Conservation (phyloP, 2,113 vertebrate species). For the Carassius gibelio region DNA sequence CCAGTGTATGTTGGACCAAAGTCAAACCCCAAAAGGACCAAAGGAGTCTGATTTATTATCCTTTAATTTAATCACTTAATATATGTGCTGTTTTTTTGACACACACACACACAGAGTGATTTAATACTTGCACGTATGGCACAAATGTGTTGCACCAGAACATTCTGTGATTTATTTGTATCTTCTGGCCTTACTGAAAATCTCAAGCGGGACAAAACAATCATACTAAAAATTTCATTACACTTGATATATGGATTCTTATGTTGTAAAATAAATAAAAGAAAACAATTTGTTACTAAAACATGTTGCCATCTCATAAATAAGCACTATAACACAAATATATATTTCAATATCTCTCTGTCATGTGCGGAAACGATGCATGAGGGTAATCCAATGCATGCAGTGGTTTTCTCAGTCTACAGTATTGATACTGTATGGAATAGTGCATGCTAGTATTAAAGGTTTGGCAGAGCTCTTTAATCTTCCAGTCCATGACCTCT, state of each 20-base stretch:
- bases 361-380: neutral
- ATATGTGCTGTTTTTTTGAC: neutral
- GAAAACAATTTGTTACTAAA: neutral
- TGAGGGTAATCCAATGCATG: neutral
- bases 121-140: slow-evolving; percentile 8
- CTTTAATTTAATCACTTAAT: neutral
- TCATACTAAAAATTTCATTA: neutral
- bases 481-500: slow-evolving; percentile 29
- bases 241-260: neutral
- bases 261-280: neutral
- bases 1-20: slow-evolving; percentile 15
- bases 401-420: neutral
- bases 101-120: neutral
- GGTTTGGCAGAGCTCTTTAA: slow-evolving; percentile 34
- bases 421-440: neutral
- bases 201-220: neutral
- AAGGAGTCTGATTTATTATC: slow-evolving; percentile 20
- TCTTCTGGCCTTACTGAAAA: neutral
- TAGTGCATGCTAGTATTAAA: slow-evolving; percentile 2
- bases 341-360: neutral
- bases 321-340: neutral
- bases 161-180: slow-evolving; percentile 5
- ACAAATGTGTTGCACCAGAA: neutral
- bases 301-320: neutral
- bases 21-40: slow-evolving; percentile 29